phyloP scores from a whole-genome alignment of 1,140 invertebrate species.

The Ostrea edulis region DNA sequence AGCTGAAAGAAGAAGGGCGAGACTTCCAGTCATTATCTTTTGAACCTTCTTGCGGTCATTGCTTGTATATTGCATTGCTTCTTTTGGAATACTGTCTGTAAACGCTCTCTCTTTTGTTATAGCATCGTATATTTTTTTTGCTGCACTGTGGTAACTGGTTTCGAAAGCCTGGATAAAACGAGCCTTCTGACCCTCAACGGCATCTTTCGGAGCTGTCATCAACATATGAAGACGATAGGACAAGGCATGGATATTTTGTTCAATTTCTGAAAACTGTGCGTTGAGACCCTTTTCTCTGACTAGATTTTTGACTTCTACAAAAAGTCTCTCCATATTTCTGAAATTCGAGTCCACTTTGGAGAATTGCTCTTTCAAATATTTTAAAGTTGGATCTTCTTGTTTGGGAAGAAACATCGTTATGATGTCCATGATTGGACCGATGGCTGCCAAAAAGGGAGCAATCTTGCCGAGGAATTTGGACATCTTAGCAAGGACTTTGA shows the following conservation, averaged over 20 bases:
- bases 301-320: background rate
- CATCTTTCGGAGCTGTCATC: background rate
- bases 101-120: background rate
- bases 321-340: background rate
- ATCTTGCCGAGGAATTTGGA: background rate
- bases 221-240: background rate
- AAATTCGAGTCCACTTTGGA: conserved; percentile 18
- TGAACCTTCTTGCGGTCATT: background rate
- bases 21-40: background rate
- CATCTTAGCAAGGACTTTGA: background rate
- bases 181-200: background rate
- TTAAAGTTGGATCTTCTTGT: background rate
- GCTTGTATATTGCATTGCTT: background rate
- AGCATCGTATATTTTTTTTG: background rate
- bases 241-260: background rate
- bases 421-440: background rate
- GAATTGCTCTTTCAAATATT: background rate
- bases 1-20: background rate
- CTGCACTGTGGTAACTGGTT: background rate
- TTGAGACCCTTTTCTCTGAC: background rate
- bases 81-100: conserved; percentile 1
- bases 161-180: background rate
- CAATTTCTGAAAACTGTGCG: background rate
- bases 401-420: background rate
- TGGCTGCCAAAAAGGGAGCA: background rate